Conservation (phyloP, 2,113 vertebrate genomes). For the Rhombomys opimus region DNA sequence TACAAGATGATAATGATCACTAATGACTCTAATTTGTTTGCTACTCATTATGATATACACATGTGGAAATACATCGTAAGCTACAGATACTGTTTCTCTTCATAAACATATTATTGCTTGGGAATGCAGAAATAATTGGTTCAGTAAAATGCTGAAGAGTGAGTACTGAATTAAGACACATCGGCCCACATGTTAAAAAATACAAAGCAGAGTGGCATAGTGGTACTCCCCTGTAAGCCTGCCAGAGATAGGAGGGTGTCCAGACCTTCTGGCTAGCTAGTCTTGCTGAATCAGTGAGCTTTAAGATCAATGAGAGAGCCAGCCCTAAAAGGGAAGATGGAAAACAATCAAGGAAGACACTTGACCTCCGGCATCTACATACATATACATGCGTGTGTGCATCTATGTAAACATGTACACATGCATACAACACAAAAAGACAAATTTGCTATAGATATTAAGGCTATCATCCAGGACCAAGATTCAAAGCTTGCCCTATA, state of each 20-base stretch:
- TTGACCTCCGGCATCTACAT: background rate
- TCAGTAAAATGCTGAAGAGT: background rate
- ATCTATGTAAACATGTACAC: background rate
- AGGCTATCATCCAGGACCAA: background rate
- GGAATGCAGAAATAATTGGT: background rate
- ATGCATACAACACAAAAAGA: background rate
- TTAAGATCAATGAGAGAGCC: background rate
- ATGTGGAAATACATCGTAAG: background rate
- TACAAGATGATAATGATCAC: background rate
- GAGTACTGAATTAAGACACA: background rate
- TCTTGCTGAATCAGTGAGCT: background rate
- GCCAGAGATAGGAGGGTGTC: background rate
- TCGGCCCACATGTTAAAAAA: background rate
- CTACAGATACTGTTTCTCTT: background rate
- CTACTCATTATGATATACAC: background rate
- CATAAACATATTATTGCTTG: background rate
- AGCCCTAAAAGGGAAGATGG: background rate
- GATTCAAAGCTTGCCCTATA: background rate
- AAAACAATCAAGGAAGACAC: background rate
- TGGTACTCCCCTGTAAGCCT: background rate
- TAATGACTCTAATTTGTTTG: background rate
- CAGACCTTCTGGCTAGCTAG: background rate
- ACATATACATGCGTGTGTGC: background rate
- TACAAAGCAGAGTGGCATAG: background rate
- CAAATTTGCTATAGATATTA: background rate